phyloP scores from a whole-genome alignment of 37 sponge, comb jelly and placozoan genomes.

The Aplysina aerophoba region DNA sequence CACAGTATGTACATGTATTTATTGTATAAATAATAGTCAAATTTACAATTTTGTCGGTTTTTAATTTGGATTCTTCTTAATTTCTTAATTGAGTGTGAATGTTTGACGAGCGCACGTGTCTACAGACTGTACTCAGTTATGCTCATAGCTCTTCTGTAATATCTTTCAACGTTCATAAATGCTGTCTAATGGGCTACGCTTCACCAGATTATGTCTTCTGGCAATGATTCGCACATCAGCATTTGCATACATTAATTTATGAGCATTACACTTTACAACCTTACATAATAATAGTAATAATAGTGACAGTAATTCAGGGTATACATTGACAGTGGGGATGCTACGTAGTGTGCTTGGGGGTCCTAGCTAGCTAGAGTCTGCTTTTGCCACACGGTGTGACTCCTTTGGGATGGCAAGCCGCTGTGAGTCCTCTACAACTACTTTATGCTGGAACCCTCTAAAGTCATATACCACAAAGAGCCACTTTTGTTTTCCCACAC shows the following conservation, averaged over 20 bases:
- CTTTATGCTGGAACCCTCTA: conserved; percentile 83
- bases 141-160: no score
- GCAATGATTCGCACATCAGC: no score
- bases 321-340: neutral
- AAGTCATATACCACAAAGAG: conserved; percentile 86
- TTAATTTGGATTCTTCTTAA: no score
- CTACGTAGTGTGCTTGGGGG: no score
- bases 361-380: neutral
- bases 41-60: no score
- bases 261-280: neutral
- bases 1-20: neutral
- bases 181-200: no score
- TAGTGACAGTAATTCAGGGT: neutral
- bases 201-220: no score
- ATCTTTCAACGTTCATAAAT: no score
- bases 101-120: no score
- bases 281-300: neutral
- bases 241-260: neutral
- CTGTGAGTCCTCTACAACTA: conserved; percentile 82
- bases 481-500: conserved; percentile 84
- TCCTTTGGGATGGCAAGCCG: conserved; percentile 80
- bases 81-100: no score
- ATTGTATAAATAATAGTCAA: neutral
- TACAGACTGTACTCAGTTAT: no score
- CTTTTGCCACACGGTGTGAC: conserved; percentile 67